Evolutionary conservation across 2,888 invertebrate species (phyloP).

Genomic region (Drosophila hamatofila): DNA sequence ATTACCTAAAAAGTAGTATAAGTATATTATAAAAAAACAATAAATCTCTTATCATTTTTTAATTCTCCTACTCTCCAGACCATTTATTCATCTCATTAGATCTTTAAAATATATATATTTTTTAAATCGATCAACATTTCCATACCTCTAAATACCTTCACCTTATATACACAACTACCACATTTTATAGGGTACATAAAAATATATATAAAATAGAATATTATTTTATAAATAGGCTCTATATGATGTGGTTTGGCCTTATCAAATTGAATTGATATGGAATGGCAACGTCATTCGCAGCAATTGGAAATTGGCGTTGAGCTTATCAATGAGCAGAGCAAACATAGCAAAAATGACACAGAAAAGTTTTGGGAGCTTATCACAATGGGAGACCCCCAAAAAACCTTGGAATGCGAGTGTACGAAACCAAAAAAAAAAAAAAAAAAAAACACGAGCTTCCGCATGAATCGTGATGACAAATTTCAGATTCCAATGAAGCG

Average conservation of each 20-base stretch:
- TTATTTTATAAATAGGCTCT: conserved; percentile 6
- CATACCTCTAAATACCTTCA: not conserved
- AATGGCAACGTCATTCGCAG: conserved; percentile 10
- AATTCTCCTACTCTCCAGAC: too few species aligned
- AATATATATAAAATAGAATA: not conserved
- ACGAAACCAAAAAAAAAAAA: not conserved
- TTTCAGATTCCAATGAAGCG: conserved; percentile 57
- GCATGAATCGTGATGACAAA: conserved; percentile 64
- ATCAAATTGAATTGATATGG: conserved; percentile 2
- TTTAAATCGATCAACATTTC: not conserved
- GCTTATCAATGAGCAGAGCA: conserved; percentile 29
- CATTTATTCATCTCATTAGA: too few species aligned
- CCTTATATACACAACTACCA: not conserved
- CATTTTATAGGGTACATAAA: not conserved
- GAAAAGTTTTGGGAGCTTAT: conserved; percentile 25
- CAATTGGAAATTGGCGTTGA: not conserved
- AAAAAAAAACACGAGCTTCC: conserved; percentile 39
- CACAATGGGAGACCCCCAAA: conserved; percentile 42
- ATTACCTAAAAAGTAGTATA: too few species aligned
- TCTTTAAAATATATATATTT: too few species aligned
- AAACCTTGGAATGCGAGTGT: conserved; percentile 26
- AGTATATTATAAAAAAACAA: too few species aligned
- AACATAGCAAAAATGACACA: conserved; percentile 28
- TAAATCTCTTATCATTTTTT: too few species aligned
- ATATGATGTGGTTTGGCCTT: conserved; percentile 2